phyloP scores from a whole-genome alignment of 2,113 vertebrate species.

The Struthidea cinerea region DNA sequence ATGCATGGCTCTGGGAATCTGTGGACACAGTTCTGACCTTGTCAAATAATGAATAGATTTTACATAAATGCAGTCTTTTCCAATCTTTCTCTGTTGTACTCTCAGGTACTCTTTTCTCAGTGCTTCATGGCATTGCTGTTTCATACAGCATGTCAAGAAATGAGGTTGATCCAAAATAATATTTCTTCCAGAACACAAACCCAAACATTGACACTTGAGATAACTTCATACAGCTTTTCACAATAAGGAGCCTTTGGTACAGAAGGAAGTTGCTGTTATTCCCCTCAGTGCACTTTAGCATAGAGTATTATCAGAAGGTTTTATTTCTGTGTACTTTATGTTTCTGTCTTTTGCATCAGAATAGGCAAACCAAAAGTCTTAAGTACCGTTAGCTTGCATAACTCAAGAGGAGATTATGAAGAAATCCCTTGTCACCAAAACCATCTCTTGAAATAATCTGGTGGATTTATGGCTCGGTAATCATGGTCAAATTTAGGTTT shows the following conservation, averaged over 20 bases:
- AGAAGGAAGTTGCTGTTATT: neutral
- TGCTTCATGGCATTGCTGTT: neutral
- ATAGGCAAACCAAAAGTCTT: neutral
- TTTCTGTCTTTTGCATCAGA: neutral
- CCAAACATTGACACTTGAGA: neutral
- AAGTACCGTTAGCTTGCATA: neutral
- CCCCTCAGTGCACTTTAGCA: neutral
- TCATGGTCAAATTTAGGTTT: slow-evolving; percentile 9
- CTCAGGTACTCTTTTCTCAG: neutral
- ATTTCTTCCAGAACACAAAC: neutral
- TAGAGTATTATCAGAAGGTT: neutral
- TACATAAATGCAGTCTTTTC: neutral
- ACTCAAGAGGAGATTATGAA: neutral
- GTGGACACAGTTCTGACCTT: neutral
- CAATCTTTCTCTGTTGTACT: neutral
- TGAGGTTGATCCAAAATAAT: neutral
- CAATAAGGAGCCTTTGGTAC: neutral
- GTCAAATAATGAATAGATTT: neutral
- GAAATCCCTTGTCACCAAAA: slow-evolving; percentile 16
- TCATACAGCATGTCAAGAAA: neutral
- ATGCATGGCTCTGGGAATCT: neutral
- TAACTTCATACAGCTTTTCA: neutral
- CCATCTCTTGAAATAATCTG: neutral
- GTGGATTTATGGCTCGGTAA: neutral
- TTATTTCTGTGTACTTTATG: neutral